Conservation (phyloP, 1,140 invertebrate species). For the Bombus breviceps region DNA sequence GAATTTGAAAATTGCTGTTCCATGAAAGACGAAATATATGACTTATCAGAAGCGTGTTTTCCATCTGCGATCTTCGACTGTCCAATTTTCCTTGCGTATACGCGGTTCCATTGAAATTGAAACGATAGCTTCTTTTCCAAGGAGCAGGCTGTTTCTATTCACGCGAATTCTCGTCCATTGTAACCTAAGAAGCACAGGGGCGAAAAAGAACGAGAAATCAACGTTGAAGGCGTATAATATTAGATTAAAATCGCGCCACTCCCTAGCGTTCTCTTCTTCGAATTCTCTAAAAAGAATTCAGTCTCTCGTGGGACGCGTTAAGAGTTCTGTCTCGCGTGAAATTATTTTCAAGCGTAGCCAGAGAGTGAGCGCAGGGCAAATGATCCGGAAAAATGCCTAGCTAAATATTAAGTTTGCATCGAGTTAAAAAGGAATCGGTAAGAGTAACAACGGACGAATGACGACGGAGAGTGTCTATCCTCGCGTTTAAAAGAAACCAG, state of each 20-base stretch:
- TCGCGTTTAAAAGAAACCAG: background rate
- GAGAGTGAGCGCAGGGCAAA: background rate
- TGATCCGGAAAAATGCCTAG: background rate
- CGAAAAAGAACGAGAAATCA: background rate
- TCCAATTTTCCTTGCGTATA: background rate
- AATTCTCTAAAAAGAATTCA: background rate
- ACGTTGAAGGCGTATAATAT: background rate
- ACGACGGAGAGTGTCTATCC: background rate
- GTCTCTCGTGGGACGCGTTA: background rate
- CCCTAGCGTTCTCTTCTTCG: background rate
- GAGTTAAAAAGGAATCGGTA: background rate
- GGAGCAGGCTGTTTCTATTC: too few relatives aligned
- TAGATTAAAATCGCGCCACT: background rate
- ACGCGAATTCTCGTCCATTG: background rate
- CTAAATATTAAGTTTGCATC: background rate
- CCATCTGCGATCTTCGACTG: background rate
- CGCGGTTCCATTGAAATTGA: too few relatives aligned
- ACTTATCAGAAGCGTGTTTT: background rate
- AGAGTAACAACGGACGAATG: too few relatives aligned
- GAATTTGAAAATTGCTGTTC: background rate
- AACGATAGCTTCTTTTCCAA: too few relatives aligned
- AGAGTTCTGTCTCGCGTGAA: constrained; percentile 2
- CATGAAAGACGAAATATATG: background rate
- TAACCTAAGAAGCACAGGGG: background rate
- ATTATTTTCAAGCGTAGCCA: constrained; percentile 4